Base-by-base conservation (phyloP, 2,797 vertebrate genomes). In the Catostomus latipinnis region DNA sequence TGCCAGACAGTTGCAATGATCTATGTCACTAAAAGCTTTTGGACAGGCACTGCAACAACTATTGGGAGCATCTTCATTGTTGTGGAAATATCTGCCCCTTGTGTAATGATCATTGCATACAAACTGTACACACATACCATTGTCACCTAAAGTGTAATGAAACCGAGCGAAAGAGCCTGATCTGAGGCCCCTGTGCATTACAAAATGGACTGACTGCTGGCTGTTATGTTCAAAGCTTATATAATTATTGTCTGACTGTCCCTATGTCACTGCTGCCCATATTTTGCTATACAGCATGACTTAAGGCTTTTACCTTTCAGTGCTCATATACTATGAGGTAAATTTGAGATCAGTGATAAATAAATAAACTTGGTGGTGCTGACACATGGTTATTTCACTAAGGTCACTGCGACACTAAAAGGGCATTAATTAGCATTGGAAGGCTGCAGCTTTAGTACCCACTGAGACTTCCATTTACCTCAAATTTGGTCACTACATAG, bases 221-320 rank as follows among this genome's bases (percentile, higher is more conserved):
- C 67, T 54, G 13, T 62, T 8, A 65, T 60, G 6, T 72, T 69
- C 58, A 34, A 34, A 34, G 34, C 34, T 34, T 34, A 34, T 34
- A 34, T 34, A 34, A 34, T 3, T 9, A 60, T 62, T 68, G 45
- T 2, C 45, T 16, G 7, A 6, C 13, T 54, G 48, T 14, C 50
- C 6, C 58, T 60, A 22, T 60, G n/a, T 49, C 66, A 48, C 13
- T 63, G 58, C 22, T 68, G 46, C 18, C 67, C 48, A 52, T 61
- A 65, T 50, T 16, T 54, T 54, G 13, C 16, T 57, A 74, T 66
- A 45, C 4, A 77, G 48, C 74, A 76, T 16, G 18, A 82, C 60
- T 80, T 76, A 52, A 16, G 60, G 70, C 74, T 85, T 84, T 85
- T 79, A 88, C 86, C 88, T 86, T 88, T 85, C 62, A 71, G 50